phyloP scores from a whole-genome alignment of 2,888 invertebrate genomes.

The Cerastoderma edule region DNA sequence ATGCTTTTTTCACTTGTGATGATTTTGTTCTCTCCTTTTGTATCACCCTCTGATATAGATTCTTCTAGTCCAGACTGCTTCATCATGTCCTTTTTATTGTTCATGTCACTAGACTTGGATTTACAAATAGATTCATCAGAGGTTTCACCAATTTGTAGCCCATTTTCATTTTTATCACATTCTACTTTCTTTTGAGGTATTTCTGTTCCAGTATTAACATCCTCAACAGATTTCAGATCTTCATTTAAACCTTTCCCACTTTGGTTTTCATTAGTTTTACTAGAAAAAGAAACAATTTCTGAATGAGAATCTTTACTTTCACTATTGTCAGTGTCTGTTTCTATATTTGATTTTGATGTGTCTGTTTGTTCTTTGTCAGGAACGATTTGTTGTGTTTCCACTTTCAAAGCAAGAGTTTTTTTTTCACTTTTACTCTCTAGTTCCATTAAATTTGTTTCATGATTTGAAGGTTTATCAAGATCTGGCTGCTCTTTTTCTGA shows the following conservation, averaged over 20 bases:
- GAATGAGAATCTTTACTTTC: background rate
- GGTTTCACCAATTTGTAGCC: background rate
- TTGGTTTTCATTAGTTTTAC: background rate
- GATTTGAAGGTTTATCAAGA: too few relatives aligned
- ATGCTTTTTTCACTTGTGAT: too few relatives aligned
- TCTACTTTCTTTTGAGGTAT: conserved; percentile 1
- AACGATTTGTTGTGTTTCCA: background rate
- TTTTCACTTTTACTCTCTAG: too few relatives aligned
- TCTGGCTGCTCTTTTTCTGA: too few relatives aligned
- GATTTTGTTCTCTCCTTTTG: too few relatives aligned
- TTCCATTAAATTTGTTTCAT: too few relatives aligned
- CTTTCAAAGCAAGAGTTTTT: too few relatives aligned
- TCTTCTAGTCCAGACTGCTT: too few relatives aligned
- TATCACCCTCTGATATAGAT: too few relatives aligned
- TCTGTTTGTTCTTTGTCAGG: background rate
- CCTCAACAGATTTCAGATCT: background rate
- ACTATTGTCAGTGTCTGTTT: background rate
- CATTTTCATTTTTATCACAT: conserved; percentile 1
- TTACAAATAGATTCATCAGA: background rate
- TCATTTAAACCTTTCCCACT: background rate
- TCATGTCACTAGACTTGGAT: too few relatives aligned
- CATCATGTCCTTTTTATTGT: too few relatives aligned
- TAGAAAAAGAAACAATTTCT: too few relatives aligned
- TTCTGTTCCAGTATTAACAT: background rate
- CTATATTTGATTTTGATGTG: background rate